A percentile compares a stretch with the other conserved stretches of the same genome.
Evolutionary conservation across 2,888 invertebrate genomes (phyloP).

Genomic region (Melipona bicolor): DNA sequence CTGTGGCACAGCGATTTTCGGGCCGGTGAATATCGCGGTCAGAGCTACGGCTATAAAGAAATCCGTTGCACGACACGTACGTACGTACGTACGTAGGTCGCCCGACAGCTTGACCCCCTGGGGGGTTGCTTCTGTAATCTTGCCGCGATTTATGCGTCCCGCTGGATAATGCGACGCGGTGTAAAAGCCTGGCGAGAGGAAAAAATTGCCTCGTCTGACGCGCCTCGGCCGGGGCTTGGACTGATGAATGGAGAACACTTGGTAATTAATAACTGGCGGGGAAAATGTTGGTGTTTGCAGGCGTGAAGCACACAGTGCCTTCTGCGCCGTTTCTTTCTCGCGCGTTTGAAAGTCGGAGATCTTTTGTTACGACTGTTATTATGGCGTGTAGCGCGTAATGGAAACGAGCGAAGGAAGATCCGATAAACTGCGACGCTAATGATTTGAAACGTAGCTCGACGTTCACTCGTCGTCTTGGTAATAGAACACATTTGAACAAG

Average conservation of each 20-base stretch:
- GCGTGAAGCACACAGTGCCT: not conserved
- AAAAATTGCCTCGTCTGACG: not conserved
- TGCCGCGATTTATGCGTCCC: constrained; percentile 35
- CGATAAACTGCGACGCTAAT: too few species aligned
- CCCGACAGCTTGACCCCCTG: not conserved
- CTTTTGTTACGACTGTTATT: too few species aligned
- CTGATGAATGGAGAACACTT: not conserved
- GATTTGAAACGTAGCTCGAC: too few species aligned
- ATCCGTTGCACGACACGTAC: constrained; percentile 21
- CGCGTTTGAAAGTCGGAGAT: not conserved
- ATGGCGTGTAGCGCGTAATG: too few species aligned
- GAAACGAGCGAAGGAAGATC: too few species aligned
- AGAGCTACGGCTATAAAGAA: constrained; percentile 46
- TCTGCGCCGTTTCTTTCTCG: not conserved
- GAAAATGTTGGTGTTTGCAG: too few species aligned
- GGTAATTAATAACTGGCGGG: not conserved
- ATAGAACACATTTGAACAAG: too few species aligned
- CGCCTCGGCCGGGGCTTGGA: not conserved
- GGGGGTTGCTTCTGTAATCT: constrained; percentile 38
- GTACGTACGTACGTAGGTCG: constrained; percentile 1
- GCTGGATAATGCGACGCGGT: constrained; percentile 20
- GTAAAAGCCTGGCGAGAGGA: not conserved
- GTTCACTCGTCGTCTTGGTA: too few species aligned
- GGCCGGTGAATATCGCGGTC: constrained; percentile 56
- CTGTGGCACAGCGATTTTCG: constrained; percentile 34